Conservation (phyloP, 2,888 invertebrate species). For the Drosophila pegasa region DNA sequence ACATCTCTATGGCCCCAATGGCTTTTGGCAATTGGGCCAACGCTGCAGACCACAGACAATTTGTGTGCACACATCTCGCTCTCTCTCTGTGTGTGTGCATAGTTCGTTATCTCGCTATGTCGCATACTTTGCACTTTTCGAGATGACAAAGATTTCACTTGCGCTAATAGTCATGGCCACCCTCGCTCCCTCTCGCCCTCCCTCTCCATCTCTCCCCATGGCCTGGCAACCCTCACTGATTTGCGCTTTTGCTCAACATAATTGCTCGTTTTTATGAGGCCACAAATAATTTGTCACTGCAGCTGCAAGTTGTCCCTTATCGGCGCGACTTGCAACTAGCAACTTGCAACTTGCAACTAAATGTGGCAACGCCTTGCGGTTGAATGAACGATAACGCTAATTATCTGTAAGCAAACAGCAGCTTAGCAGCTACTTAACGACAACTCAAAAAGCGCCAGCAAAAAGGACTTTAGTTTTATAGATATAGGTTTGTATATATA, state of each 20-base stretch:
- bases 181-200: neutral
- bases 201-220: neutral
- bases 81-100: conserved; percentile 15
- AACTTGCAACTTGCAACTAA: conserved; percentile 27
- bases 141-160: conserved; percentile 47
- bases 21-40: conserved; percentile 49
- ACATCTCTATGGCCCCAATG: conserved; percentile 40
- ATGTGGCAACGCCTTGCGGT: conserved; percentile 30
- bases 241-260: conserved; percentile 48
- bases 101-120: conserved; percentile 42
- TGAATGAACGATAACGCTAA: conserved; percentile 38
- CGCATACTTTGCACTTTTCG: conserved; percentile 51
- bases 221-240: conserved; percentile 34
- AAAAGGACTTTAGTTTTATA: neutral
- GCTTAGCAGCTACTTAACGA: conserved; percentile 33
- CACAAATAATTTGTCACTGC: conserved; percentile 55
- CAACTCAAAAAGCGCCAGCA: conserved; percentile 4
- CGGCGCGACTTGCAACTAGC: conserved; percentile 22
- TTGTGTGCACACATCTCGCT: conserved; percentile 32
- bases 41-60: conserved; percentile 41
- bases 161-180: conserved; percentile 40
- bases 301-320: conserved; percentile 44
- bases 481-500: neutral
- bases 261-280: conserved; percentile 62
- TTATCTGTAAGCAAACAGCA: conserved; percentile 35